These are phyloP conservation scores for Theonella swinhoei DNA, from an alignment of 37 sponge, comb jelly and placozoan genomes.

Conservation along the genomic window DNA sequence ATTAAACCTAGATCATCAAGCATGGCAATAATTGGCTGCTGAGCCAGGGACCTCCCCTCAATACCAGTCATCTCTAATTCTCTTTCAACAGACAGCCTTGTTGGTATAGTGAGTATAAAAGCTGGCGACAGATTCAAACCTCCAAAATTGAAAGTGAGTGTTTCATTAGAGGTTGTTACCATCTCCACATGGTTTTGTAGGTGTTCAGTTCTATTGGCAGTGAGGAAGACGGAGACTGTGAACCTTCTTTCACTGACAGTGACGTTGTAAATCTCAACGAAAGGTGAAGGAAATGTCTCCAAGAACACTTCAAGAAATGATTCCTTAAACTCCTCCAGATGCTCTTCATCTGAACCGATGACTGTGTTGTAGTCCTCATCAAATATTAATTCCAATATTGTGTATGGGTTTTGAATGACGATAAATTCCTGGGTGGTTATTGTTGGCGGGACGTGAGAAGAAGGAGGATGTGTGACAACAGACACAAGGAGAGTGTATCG, in stretches of 20 bases:
- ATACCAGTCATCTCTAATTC: background rate
- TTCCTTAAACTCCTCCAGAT: conserved; percentile 17
- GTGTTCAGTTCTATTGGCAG: conserved; percentile 1
- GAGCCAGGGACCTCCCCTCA: conserved; percentile 8
- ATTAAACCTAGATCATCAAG: conserved; percentile 46
- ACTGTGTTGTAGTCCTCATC: conserved; percentile 28
- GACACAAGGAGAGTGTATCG: conserved; percentile 20
- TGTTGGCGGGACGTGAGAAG: conserved; percentile 3
- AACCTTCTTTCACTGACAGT: conserved; percentile 45
- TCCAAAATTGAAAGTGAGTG: conserved; percentile 38
- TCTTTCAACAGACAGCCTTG: background rate
- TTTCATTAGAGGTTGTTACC: background rate
- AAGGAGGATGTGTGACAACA: conserved; percentile 37
- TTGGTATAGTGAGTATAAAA: conserved; percentile 35
- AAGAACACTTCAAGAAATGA: background rate
- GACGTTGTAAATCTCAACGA: conserved; percentile 18
- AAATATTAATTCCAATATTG: conserved; percentile 31
- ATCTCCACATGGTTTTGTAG: conserved; percentile 3
- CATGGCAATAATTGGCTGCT: conserved; percentile 20
- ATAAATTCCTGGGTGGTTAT: background rate
- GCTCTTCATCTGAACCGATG: background rate
- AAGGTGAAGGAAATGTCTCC: background rate
- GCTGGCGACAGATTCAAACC: conserved; percentile 1
- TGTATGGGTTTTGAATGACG: conserved; percentile 3
- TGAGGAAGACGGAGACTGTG: conserved; percentile 30